Conservation (phyloP, 92 coral and sea anemone genomes). For the Desmophyllum pertusum region DNA sequence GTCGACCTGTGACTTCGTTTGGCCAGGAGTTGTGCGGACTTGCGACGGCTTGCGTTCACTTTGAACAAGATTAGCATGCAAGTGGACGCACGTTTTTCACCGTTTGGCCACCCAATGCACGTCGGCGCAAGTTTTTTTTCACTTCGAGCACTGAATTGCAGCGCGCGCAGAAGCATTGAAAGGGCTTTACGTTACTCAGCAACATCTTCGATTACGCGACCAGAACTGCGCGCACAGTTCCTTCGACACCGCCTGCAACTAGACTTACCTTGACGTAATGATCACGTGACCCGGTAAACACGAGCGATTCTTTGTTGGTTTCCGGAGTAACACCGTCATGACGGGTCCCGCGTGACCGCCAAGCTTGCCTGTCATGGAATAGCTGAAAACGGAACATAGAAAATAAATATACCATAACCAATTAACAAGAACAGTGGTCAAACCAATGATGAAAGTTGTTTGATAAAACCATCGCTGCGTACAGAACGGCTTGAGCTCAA, state of each 20-base stretch:
- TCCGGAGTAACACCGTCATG: slow-evolving; percentile 83
- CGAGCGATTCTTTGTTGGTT: slow-evolving; percentile 71
- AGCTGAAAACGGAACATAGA: slow-evolving; percentile 51
- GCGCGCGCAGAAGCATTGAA: no score
- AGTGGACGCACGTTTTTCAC: no score
- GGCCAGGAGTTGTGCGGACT: no score
- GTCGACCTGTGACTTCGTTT: no score
- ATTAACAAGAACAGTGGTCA: not conserved
- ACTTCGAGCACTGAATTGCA: no score
- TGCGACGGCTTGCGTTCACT: no score
- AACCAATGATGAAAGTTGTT: not conserved
- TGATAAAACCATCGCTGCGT: not conserved
- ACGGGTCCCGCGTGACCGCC: slow-evolving; percentile 97
- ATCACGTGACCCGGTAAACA: slow-evolving; percentile 96
- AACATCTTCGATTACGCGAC: not conserved
- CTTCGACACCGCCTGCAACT: no score
- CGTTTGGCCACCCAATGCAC: no score
- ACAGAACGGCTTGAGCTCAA: no score
- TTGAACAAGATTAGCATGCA: no score
- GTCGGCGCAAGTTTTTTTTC: no score
- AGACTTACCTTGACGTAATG: slow-evolving; percentile 89
- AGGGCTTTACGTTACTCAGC: not conserved
- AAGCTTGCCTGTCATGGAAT: slow-evolving; percentile 93
- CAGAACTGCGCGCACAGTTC: not conserved
- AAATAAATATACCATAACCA: not conserved